Base-by-base conservation (phyloP, 2,797 vertebrate genomes). In the Dendrocincla tyrannina region DNA sequence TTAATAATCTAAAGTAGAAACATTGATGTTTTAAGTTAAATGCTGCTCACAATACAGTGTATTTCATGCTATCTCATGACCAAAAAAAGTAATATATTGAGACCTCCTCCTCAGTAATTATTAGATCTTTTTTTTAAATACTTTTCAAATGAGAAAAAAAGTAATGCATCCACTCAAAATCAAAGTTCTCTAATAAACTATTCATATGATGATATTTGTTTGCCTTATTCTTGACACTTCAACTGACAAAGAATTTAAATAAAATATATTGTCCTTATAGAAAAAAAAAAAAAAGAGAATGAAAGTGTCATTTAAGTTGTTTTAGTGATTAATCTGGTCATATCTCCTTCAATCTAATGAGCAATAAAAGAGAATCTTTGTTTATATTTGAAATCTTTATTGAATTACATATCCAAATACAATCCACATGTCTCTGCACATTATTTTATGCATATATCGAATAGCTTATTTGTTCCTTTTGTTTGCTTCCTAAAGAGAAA, bases 381-480 rank as follows among this genome's bases (percentile, higher is more conserved):
- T 66, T 85, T 89, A 44, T 77, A 52, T 81, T 93, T 88, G 22
- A 94, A 93, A 93, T 72, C 35, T 62, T 92, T 78, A 72, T 85
- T 89, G 53, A 84, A 69, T 92, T 94, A 85, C n/a, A 37, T 78
- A 72, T 85, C 23, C 20, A 91, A 78, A 85, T 41, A 85, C 41
- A 89, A 83, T 79, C 62, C 89, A 96, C 78, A 92, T 89, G 73
- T 88, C 87, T 96, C 78, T 59, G 28, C 27, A 78, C 37, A 72
- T 59, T 50, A 49, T 14, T 77, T 56, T 20, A 20, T 58, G 37
- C 46, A 37, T 89, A 80, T 77, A 32, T 58, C 83, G 32, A 91
- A 80, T 72, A 37, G 8, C 13, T 85, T 76, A 7, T 68, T 92
- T 92, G 17, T 68, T 85, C 33, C 19, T 70, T 87, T 69, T 83